Evolutionary conservation across 2,797 vertebrate genomes (phyloP), one percentile per base, ranked within the genome.

Genomic region (Graptemys geographica): DNA sequence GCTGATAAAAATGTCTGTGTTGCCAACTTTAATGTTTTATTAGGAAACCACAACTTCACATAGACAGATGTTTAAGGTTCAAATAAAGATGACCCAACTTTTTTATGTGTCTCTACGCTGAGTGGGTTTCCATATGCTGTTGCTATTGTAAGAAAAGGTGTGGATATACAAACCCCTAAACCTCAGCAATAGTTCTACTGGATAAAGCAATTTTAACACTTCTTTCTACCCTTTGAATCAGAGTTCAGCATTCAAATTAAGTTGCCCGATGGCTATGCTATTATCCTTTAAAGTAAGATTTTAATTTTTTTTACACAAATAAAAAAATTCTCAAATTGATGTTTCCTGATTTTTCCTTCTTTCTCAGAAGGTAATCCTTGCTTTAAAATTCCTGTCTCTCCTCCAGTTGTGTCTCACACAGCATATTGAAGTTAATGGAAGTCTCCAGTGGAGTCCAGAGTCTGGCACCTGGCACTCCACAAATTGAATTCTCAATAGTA

Each of bases 381-480:
- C 41, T 49, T 12, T 31, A 10, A 6, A 41, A 79, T 82, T n/a
- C 33, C 21, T 74, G 2, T 47, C 49, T 49, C 28, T 52, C 0
- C 21, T 41, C 47, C 15, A 13, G 15, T 59, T 86, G 31, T 41
- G 23, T 9, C 79, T 82, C 57, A 56, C 6, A 6, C 37, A 53
- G 52, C 47, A 47, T 59, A 59, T 9, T 8, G 52, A 79, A 21
- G 57, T 59, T 15, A 5, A 9, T 53, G 41, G 19, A 28, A 82
- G 76, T 79, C 44, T 28, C 44, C 57, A n/a, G 11, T 49, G 25
- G 10, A 79, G 52, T 33, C n/a, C 37, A 49, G 23, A 12, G 11
- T 57, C 62, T 25, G 2, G n/a, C 11, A 72, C 37, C 57, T 79
- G 44, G 31, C 55, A 16, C 19, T 25, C 37, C 3, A 0, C 11